Percentiles rank a stretch among this genome's conserved stretches.
Evolutionary conservation across 2,113 vertebrate species (phyloP).

Genomic region (Naja naja): DNA sequence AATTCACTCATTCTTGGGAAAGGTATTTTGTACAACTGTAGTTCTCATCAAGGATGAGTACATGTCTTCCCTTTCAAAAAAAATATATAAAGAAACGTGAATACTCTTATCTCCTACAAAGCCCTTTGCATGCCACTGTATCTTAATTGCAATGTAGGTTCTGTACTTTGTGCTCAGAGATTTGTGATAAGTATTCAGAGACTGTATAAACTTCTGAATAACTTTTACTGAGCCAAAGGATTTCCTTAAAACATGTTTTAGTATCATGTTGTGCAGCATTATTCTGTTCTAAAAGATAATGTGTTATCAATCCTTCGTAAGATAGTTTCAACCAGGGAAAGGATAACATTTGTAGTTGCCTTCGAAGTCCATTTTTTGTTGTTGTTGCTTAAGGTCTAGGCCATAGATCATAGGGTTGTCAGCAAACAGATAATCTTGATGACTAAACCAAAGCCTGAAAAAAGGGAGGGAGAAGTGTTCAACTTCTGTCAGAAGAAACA

Average conservation of each 20-base stretch:
- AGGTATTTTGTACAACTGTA: slow-evolving; percentile 50
- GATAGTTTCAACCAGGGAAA: slow-evolving; percentile 65
- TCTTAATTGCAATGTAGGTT: slow-evolving; percentile 76
- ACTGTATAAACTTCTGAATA: slow-evolving; percentile 77
- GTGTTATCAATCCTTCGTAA: slow-evolving; percentile 72
- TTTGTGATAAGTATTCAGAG: slow-evolving; percentile 78
- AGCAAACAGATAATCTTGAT: slow-evolving; percentile 71
- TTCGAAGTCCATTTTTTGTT: slow-evolving; percentile 45
- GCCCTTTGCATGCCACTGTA: slow-evolving; percentile 70
- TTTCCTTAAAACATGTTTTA: slow-evolving; percentile 64
- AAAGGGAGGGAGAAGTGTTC: slow-evolving; percentile 30
- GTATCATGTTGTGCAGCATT: slow-evolving; percentile 72
- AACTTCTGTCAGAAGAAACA: slow-evolving; percentile 24
- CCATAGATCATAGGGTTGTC: slow-evolving; percentile 66
- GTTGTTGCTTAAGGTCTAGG: slow-evolving; percentile 57
- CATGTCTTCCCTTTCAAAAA: slow-evolving; percentile 31
- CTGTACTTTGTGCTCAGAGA: slow-evolving; percentile 77
- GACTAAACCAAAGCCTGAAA: slow-evolving; percentile 57
- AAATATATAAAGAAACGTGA: slow-evolving; percentile 21
- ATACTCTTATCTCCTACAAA: slow-evolving; percentile 68
- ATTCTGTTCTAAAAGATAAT: slow-evolving; percentile 75
- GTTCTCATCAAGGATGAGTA: slow-evolving; percentile 64
- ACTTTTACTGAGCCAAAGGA: slow-evolving; percentile 68
- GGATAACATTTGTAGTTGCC: slow-evolving; percentile 61
- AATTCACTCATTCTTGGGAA: not conserved